Percentiles rank a stretch among this genome's conserved stretches.
Evolutionary conservation across 2,888 invertebrate genomes (phyloP).

Genomic region (Eupithecia exiguata): DNA sequence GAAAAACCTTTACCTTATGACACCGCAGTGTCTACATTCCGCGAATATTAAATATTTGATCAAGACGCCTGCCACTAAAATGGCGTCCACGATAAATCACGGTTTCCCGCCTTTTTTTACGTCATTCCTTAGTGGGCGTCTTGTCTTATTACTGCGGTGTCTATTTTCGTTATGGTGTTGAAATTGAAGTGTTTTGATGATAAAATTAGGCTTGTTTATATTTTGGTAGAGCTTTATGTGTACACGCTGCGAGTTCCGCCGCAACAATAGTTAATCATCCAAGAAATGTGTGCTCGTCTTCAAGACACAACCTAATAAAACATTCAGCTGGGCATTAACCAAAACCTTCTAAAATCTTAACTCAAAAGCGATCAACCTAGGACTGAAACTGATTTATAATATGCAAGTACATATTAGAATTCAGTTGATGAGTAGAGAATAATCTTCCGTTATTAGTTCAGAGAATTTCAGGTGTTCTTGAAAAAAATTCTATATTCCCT

Average conservation of each 20-base stretch:
- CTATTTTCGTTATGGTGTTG: slow-evolving; percentile 58
- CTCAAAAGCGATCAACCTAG: neutral
- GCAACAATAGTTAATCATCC: neutral
- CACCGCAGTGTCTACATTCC: slow-evolving; percentile 6
- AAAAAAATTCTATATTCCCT: slow-evolving; percentile 45
- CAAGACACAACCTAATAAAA: neutral
- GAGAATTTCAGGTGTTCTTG: slow-evolving; percentile 26
- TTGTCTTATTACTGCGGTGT: slow-evolving; percentile 60
- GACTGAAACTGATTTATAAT: neutral
- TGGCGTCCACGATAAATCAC: slow-evolving; percentile 63
- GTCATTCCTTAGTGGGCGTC: slow-evolving; percentile 55
- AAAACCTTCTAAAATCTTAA: neutral
- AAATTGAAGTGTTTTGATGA: slow-evolving; percentile 51
- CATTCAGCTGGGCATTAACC: too few species aligned
- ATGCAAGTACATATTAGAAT: too few species aligned
- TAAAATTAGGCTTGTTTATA: slow-evolving; percentile 44
- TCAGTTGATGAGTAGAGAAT: neutral
- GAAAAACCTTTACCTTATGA: neutral
- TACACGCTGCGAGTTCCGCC: neutral
- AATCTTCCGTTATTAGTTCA: slow-evolving; percentile 11
- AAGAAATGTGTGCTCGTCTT: neutral
- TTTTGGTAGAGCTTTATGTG: slow-evolving; percentile 3
- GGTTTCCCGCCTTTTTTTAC: slow-evolving; percentile 56
- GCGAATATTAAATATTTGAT: slow-evolving; percentile 59
- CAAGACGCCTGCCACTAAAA: slow-evolving; percentile 51